Base-by-base conservation (phyloP, 2,797 vertebrate species). In the Ctenosaura bakeri region DNA sequence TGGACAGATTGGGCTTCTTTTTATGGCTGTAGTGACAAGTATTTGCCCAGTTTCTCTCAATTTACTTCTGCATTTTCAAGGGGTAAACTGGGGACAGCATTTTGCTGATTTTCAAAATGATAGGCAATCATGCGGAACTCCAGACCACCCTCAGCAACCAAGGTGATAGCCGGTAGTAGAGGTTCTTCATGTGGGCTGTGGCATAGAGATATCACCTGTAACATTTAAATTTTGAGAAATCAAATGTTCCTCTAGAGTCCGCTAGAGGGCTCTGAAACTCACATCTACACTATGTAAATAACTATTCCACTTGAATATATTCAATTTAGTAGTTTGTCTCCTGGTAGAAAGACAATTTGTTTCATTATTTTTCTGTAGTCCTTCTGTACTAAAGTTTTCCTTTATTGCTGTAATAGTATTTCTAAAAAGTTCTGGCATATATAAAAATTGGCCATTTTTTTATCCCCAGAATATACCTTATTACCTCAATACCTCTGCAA, bases 241-340 rank as follows among this genome's bases (percentile, higher is more conserved):
- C n/a, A 4, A 38, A 26, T 9, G 16, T 76, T 76, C 64, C 83
- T 52, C 59, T 89, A 46, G 42, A 46, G 46, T 12, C 82, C 88
- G 78, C 42, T 66, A 89, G 88, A 89, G 73, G 88, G 82, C 82
- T 54, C n/a, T 38, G 24, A 52, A 38, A 84, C 18, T 52, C 73
- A 83, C n/a, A n/a, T 32, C 64, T 52, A 59, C 4, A 38, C 38
- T 56, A 13, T 46, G 42, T 50, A 83, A 64, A 50, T 18, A 59
- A 46, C 38, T 16, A 62, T 74, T 6, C 10, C 56, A 2, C 1
- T n/a, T 16, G 1, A 2, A 73, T 56, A 71, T 6, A 56, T 71
- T 81, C 42, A 46, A 13, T 69, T 29, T 35, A 71, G 1, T 46
- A 35, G 29, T 80, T 8, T 24, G 16, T 88, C 20, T 66, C 59